Conservation (phyloP, 2,888 invertebrate species). For the Catocala fraxini region DNA sequence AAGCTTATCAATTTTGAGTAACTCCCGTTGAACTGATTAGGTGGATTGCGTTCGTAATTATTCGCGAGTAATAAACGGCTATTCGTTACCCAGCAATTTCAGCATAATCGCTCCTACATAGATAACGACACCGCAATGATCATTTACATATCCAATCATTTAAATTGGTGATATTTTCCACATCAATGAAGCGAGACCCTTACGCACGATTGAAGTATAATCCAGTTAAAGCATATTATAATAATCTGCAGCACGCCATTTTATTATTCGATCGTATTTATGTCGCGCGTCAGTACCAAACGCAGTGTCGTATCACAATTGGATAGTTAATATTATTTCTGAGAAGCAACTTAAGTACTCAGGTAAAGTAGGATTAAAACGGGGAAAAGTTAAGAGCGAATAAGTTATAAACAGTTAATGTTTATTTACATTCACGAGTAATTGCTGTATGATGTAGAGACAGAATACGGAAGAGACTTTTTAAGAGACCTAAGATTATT, state of each 20-base stretch:
- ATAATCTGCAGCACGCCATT: conserved; percentile 25
- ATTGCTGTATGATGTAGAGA: conserved; percentile 22
- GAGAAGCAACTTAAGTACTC: conserved; percentile 24
- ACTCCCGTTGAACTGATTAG: conserved; percentile 40
- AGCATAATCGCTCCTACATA: conserved; percentile 16
- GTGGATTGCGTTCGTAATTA: conserved; percentile 24
- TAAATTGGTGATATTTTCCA: conserved; percentile 50
- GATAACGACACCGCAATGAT: conserved; percentile 27
- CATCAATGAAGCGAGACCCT: conserved; percentile 46
- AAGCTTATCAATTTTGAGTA: conserved; percentile 61
- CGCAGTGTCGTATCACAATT: conserved; percentile 21
- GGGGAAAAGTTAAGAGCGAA: conserved; percentile 25
- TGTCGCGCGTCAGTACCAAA: conserved; percentile 14
- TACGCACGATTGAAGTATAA: conserved; percentile 24
- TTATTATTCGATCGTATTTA: conserved; percentile 22
- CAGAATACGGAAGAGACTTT: conserved; percentile 44
- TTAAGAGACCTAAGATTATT: conserved; percentile 39
- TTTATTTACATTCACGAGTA: conserved; percentile 36
- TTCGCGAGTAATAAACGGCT: conserved; percentile 27
- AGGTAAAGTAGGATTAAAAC: conserved; percentile 31
- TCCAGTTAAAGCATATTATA: conserved; percentile 16
- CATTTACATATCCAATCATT: conserved; percentile 36
- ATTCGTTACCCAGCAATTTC: conserved; percentile 14
- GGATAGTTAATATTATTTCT: conserved; percentile 26
- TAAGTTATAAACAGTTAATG: conserved; percentile 35